phyloP scores from a whole-genome alignment of 1,140 invertebrate species.

The Caenorhabditis briggsae region DNA sequence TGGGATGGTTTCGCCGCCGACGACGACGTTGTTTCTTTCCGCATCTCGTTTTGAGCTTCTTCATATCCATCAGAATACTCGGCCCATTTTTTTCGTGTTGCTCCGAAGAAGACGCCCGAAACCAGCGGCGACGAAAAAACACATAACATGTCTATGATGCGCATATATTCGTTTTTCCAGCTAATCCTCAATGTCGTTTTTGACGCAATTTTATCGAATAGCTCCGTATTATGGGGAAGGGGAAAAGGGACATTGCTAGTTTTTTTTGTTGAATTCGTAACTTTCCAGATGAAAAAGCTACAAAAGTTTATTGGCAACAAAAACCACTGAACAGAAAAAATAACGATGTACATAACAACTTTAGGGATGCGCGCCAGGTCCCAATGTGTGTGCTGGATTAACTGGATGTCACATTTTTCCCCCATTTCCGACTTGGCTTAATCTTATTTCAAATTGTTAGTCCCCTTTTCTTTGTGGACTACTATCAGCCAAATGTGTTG shows the following conservation, averaged over 20 bases:
- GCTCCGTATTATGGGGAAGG: conserved; percentile 2
- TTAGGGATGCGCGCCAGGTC: conserved; percentile 14
- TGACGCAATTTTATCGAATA: conserved; percentile 45
- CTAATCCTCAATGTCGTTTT: conserved; percentile 51
- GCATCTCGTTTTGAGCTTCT: conserved; percentile 26
- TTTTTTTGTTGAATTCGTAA: background rate
- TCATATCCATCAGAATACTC: conserved; percentile 48
- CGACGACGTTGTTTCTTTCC: background rate
- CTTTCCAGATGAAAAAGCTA: background rate
- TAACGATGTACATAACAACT: background rate
- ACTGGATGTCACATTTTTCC: conserved; percentile 19
- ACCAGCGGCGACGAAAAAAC: conserved; percentile 49
- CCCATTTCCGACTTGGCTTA: conserved; percentile 9
- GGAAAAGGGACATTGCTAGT: background rate
- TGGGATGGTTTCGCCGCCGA: background rate
- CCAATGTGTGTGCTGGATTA: conserved; percentile 11
- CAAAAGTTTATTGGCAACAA: background rate
- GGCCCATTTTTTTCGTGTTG: background rate
- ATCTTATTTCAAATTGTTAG: conserved; percentile 30
- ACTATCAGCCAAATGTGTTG: conserved; percentile 22
- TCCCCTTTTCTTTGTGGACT: conserved; percentile 25
- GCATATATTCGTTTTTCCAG: conserved; percentile 52
- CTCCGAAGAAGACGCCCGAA: conserved; percentile 13
- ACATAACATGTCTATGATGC: conserved; percentile 56
- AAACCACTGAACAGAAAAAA: background rate